Conservation (phyloP, 2,797 vertebrate species). For the Megaceryle alcyon region DNA sequence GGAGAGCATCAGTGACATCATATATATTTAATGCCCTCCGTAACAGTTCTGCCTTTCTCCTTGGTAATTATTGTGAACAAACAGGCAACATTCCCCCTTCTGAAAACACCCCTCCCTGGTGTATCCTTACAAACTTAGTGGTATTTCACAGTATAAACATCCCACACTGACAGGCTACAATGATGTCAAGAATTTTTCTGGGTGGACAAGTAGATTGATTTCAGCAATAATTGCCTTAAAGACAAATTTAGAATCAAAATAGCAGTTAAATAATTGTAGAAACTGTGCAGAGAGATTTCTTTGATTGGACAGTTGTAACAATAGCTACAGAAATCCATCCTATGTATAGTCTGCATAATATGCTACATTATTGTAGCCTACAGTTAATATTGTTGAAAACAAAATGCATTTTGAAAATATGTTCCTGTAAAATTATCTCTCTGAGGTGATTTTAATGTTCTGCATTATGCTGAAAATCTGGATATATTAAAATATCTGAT, state of each 20-base stretch:
- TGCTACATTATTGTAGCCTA: neutral
- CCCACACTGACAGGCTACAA: neutral
- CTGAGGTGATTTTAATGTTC: neutral
- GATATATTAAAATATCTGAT: neutral
- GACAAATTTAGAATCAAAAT: constrained; percentile 41
- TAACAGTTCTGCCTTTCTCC: neutral
- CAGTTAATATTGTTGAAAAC: neutral
- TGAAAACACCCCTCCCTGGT: neutral
- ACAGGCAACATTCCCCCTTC: neutral
- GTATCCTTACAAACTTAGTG: neutral
- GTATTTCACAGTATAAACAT: neutral
- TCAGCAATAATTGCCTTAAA: constrained; percentile 1
- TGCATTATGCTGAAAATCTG: neutral
- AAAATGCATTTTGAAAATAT: accelerated
- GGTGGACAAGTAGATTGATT: neutral
- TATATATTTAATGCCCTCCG: neutral
- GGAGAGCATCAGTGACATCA: neutral
- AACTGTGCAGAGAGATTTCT: neutral
- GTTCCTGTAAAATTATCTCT: neutral
- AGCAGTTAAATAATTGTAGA: constrained; percentile 15
- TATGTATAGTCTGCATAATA: neutral
- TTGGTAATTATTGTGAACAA: accelerated
- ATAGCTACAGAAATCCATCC: neutral
- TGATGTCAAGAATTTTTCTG: neutral
- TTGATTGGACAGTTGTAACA: neutral